phyloP scores from a whole-genome alignment of 2,888 invertebrate genomes.

The Junonia oenone region DNA sequence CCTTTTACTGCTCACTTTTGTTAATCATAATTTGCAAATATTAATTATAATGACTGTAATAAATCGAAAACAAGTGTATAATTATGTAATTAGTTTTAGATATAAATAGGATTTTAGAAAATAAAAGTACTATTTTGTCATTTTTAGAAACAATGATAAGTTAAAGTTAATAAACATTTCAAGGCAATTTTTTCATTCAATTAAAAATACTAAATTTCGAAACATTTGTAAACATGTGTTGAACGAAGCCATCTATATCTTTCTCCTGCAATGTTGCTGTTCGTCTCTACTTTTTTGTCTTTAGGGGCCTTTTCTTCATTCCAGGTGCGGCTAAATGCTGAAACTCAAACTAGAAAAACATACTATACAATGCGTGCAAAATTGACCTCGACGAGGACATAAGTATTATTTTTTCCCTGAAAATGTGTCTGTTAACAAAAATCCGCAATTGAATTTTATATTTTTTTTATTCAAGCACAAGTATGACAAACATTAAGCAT shows the following conservation, averaged over 20 bases:
- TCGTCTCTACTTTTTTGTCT: neutral
- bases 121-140: no score
- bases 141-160: no score
- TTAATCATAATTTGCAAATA: no score
- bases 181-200: no score
- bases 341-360: conserved; percentile 54
- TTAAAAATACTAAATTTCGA: no score
- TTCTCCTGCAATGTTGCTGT: neutral
- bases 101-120: no score
- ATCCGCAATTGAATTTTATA: conserved; percentile 43
- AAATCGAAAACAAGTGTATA: no score
- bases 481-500: conserved; percentile 70
- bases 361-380: conserved; percentile 72
- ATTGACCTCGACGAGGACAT: conserved; percentile 39
- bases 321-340: conserved; percentile 39
- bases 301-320: neutral
- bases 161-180: no score
- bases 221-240: no score
- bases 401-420: conserved; percentile 28
- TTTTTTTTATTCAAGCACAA: conserved; percentile 70
- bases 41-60: no score
- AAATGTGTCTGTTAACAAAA: conserved; percentile 31
- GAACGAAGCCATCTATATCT: neutral
- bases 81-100: no score
- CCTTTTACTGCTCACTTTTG: no score